Base-by-base conservation (phyloP, 92 coral and sea anemone genomes). In the Phenganax stokvisi region DNA sequence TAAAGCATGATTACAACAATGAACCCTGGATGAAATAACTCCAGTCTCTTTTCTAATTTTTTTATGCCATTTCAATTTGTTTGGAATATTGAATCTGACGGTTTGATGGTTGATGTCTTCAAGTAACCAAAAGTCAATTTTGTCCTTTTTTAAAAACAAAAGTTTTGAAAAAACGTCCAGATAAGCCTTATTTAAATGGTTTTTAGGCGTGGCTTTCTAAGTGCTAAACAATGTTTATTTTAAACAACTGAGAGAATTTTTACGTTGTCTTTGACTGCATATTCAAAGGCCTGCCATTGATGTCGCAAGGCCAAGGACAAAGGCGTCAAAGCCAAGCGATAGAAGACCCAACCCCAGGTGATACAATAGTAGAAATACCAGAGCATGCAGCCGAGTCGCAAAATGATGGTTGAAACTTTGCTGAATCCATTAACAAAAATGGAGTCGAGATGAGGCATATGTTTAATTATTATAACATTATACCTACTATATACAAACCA, bases 91-190 rank as follows among this genome's bases (percentile, higher is more conserved):
- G 47, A 37, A 37, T 37, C 47, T 37, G 47, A 37, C 5, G 47
- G 47, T 37, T 37, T 37, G 47, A 37, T 37, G 47, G 5, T 2
- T 62, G 68, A 62, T 62, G 68, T 62, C 68, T 15, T 62, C 16
- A 15, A 20, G 68, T 3, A 62, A 62, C 68, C 68, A 62, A 15
- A 62, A 62, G 68, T 62, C 68, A 62, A 62, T 62, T 62, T 62
- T 62, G 68, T 62, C 68, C 12, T 62, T 62, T 20, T 62, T 62
- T 20, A 62, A 62, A 20, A 62, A 62, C 27, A 62, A 20, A 62
- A 62, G 68, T 15, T 62, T 28, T 20, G 29, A 62, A 15, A 62
- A 62, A 62, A 62, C 68, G 68, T 28, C 68, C 68, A 62, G 68
- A 27, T 62, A 62, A 13, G 68, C 25, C 27, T 62, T 62, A 20